Evolutionary conservation across 2,888 invertebrate genomes (phyloP), one percentile per base, ranked within the genome.

Genomic region (Chirona hameri): DNA sequence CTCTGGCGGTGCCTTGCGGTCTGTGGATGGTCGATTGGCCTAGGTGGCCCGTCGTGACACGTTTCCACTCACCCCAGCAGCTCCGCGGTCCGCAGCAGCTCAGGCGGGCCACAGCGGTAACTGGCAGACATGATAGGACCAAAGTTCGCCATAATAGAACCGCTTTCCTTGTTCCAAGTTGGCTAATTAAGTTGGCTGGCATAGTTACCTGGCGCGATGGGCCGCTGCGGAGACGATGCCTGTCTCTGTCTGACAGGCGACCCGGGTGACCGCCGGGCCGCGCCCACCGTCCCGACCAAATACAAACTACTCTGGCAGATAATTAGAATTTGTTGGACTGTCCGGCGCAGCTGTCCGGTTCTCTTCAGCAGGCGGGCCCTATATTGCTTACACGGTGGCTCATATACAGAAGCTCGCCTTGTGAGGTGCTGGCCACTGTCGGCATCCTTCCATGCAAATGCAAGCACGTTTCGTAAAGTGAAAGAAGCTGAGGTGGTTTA

Each of bases 111-210:
- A 60, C 21, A 60, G 24, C 69, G 0, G 0, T 27, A 48, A 48
- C 15, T 29, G 29, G 29, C 29, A 10, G 29, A 27, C 69, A n/a
- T n/a, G 65, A 76, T 39, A 76, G 31, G n/a, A 76, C 21, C 76
- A 21, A 39, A 76, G 76, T 76, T 39, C 5, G 21, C 31, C 24
- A 76, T 39, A 76, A 39, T 76, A 31, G 31, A 76, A 76, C 76
- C 76, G 39, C 76, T 39, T 76, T 76, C 76, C 15, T 76, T 39
- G 31, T 76, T 39, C 39, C 4, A 76, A 76, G 18, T 76, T 76
- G 29, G 76, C 76, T 39, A 76, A 76, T 76, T 76, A 76, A 76
- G 39, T 9, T 39, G 76, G 39, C 29, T 21, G 76, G 76, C 76
- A 7, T 18, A 39, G 76, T 9, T 76, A 31, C 39, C 76, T 76